Percentiles rank a stretch among this genome's conserved stretches.
Evolutionary conservation across 2,113 vertebrate species (phyloP).

Genomic region (Mobula birostris): DNA sequence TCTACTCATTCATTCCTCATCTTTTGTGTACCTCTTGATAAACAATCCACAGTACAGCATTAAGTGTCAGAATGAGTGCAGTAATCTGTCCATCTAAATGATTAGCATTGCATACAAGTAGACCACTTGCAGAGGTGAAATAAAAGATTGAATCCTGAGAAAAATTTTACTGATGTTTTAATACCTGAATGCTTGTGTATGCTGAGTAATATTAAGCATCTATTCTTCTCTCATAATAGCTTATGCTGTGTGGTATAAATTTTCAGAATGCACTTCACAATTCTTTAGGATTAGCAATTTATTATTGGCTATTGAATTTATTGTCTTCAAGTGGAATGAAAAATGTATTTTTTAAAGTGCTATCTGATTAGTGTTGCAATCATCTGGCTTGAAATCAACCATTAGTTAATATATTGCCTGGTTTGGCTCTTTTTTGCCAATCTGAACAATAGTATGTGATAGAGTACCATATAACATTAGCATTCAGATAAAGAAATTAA

Average conservation of each 20-base stretch:
- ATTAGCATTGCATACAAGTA: neutral
- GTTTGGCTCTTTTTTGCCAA: neutral
- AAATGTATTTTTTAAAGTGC: constrained; percentile 5
- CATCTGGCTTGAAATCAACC: constrained; percentile 19
- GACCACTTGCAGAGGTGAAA: neutral
- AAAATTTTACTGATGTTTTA: neutral
- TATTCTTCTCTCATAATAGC: neutral
- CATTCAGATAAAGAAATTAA: constrained; percentile 6
- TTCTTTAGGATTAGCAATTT: neutral
- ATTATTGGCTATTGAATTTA: constrained; percentile 23
- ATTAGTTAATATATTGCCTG: neutral
- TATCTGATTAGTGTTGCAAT: constrained; percentile 1
- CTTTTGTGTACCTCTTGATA: constrained; percentile 25
- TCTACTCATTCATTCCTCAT: neutral
- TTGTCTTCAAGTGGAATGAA: neutral
- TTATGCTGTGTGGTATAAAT: neutral
- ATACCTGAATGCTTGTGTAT: neutral
- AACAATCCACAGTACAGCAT: constrained; percentile 20
- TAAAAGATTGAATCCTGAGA: neutral
- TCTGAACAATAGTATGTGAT: neutral
- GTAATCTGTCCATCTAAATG: constrained; percentile 23
- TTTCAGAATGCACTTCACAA: neutral
- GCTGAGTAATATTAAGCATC: neutral
- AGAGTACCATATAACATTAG: neutral
- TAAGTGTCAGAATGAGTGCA: constrained; percentile 29